A percentile compares a stretch with the other conserved stretches of the same genome.
Conservation (phyloP, 2,797 vertebrate genomes). For the Sylvia borin region DNA sequence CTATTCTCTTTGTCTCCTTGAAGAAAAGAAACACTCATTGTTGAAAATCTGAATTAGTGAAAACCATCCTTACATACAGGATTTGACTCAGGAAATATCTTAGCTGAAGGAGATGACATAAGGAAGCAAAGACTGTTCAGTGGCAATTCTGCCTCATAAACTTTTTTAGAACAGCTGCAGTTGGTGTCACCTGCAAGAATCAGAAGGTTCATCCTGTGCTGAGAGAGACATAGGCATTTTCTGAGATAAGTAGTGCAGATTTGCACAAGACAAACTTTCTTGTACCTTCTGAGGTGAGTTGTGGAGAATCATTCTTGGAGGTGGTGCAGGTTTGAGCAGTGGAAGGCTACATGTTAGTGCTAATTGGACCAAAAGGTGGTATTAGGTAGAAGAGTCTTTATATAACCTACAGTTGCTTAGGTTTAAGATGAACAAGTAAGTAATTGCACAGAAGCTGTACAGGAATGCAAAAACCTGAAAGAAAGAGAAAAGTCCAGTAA, state of each 20-base stretch:
- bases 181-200: background rate
- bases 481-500: background rate
- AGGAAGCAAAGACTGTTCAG: background rate
- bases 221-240: background rate
- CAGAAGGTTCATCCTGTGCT: background rate
- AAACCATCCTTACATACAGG: background rate
- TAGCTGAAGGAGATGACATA: background rate
- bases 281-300: background rate
- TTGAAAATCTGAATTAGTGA: background rate
- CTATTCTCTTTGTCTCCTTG: background rate
- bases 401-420: background rate
- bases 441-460: background rate
- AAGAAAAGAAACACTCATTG: background rate
- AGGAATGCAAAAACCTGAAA: background rate
- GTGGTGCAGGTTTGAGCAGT: background rate
- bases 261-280: background rate
- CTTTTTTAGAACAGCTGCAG: background rate
- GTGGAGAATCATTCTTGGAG: background rate
- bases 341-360: background rate
- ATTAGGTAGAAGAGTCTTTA: background rate
- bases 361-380: background rate
- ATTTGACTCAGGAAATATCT: background rate
- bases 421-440: background rate
- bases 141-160: background rate
- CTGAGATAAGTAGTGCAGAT: background rate